These are phyloP conservation scores for Crocallis elinguaria DNA, from an alignment of 2,888 invertebrate genomes.

Conservation along the genomic window DNA sequence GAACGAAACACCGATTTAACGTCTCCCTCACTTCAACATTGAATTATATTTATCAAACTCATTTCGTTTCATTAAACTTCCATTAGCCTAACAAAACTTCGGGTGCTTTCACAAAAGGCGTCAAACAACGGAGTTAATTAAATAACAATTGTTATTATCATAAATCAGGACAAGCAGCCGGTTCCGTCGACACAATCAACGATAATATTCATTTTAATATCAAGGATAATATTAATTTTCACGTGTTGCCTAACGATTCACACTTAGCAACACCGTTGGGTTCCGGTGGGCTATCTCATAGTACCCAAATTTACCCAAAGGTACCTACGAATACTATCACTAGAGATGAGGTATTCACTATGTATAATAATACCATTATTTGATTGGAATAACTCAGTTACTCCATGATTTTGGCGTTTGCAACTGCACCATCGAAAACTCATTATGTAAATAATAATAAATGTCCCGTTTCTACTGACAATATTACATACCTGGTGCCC, in stretches of 20 bases:
- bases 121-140: constrained; percentile 17
- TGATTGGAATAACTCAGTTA: no score
- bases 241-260: neutral
- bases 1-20: neutral
- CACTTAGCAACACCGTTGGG: neutral
- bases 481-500: no score
- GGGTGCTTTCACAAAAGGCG: constrained; percentile 15
- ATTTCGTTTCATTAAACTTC: constrained; percentile 18
- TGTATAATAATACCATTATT: no score
- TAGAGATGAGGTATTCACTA: no score
- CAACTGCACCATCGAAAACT: no score
- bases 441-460: no score
- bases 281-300: neutral
- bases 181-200: constrained; percentile 3
- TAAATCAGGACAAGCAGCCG: constrained; percentile 14
- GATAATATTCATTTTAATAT: no score
- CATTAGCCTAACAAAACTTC: constrained; percentile 21
- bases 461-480: no score
- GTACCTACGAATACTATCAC: no score
- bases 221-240: constrained; percentile 3
- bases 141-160: constrained; percentile 18
- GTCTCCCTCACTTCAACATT: neutral
- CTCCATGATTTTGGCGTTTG: no score
- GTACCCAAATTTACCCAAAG: no score
- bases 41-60: constrained; percentile 4